Evolutionary conservation across 2,797 vertebrate genomes (phyloP), one percentile per base, ranked within the genome.

Genomic region (Poecilia picta): DNA sequence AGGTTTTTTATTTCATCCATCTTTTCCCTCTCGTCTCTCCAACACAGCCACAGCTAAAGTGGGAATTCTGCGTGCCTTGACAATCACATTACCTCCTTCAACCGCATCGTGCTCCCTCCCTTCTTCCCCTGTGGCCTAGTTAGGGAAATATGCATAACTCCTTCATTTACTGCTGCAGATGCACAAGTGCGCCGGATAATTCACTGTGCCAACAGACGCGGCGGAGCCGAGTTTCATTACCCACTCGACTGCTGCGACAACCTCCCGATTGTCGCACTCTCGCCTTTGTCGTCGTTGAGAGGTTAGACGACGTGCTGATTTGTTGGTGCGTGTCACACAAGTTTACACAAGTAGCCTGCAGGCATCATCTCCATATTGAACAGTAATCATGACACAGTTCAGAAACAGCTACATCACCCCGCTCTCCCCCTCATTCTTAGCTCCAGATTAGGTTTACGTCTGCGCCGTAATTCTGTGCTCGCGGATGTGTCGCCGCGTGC

Each of bases 111-210:
- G 12, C 83, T 25, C 76, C 31, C 80, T 68, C 76, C 47, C 62
- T 25, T 3, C 81, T 85, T 90, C 89, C 88, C 90, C 78, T 82
- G 84, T 91, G 91, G 90, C 91, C 93, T 91, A 92, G 85, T 94
- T 94, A 91, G 85, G 87, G 84, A 88, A 91, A 92, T 88, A 87
- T 91, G 86, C 91, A 91, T 78, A 89, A 89, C 85, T 85, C 85
- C 78, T 88, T 88, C 83, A 87, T 91, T 89, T 91, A 79, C 75
- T 78, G 84, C 87, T 79, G 73, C 82, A 90, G 91, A 84, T 43
- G 64, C 23, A 86, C 81, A 68, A 72, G 78, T 79, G 81, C 79
- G 68, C 74, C 62, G 23, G 82, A 87, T 90, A 85, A 87, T 85
- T 83, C 81, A 73, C 75, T 80, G 72, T 76, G 51, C 75, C 28